Evolutionary conservation across 1,140 invertebrate genomes (phyloP).

Genomic region (Atopsyche davidsoni): DNA sequence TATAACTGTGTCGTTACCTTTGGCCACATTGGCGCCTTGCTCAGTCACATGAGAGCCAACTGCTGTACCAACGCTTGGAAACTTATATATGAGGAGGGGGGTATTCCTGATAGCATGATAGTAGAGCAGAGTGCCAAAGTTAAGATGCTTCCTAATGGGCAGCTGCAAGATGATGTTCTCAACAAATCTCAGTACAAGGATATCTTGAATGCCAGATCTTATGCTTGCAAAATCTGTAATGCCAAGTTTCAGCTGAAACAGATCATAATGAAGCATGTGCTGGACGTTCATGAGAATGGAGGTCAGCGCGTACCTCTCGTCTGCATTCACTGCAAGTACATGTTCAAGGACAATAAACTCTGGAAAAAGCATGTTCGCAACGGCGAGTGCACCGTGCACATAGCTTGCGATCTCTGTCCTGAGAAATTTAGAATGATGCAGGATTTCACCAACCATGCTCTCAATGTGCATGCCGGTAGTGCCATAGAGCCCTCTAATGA

Average conservation of each 20-base stretch:
- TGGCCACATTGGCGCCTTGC: conserved; percentile 44
- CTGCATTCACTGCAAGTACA: conserved; percentile 43
- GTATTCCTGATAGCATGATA: conserved; percentile 44
- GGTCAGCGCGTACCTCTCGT: conserved; percentile 38
- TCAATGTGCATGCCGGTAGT: conserved; percentile 40
- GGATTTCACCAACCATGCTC: conserved; percentile 47
- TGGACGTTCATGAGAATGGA: conserved; percentile 47
- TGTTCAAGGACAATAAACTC: conserved; percentile 42
- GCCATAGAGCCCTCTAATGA: conserved; percentile 36
- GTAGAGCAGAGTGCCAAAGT: conserved; percentile 33
- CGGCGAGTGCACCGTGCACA: conserved; percentile 45
- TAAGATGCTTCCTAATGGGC: too few species aligned
- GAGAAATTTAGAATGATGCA: conserved; percentile 45
- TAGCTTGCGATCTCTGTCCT: conserved; percentile 46
- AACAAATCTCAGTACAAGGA: conserved; percentile 45
- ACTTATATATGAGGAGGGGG: conserved; percentile 46
- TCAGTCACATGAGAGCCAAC: conserved; percentile 48
- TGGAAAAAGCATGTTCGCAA: conserved; percentile 47
- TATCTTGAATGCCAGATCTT: conserved; percentile 45
- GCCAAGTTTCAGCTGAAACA: conserved; percentile 48
- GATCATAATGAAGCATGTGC: conserved; percentile 47
- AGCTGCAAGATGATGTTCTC: conserved; percentile 10
- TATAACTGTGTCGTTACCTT: conserved; percentile 54
- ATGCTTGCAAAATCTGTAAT: conserved; percentile 46
- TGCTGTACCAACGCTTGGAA: conserved; percentile 46